A percentile compares a stretch with the other conserved stretches of the same genome.
These are phyloP conservation scores for Lomographa bimaculata DNA, from an alignment of 2,888 invertebrate genomes.

Conservation along the genomic window DNA sequence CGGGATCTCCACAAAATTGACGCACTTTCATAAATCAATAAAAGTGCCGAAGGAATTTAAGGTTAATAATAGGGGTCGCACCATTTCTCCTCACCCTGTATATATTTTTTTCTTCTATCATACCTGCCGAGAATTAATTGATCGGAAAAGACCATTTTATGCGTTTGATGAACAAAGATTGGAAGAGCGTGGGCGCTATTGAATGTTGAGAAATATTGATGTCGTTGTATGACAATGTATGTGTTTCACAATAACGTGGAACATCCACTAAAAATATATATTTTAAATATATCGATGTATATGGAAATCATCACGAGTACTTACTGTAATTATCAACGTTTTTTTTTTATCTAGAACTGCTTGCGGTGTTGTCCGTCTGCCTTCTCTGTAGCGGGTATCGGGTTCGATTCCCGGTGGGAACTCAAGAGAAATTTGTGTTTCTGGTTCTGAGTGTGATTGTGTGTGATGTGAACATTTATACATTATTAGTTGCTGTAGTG, in stretches of 20 bases:
- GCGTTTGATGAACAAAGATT: constrained; percentile 52
- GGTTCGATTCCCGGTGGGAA: no score
- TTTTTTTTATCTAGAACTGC: no score
- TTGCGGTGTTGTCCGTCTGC: no score
- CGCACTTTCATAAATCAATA: constrained; percentile 19
- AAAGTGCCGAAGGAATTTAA: constrained; percentile 8
- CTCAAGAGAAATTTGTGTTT: no score
- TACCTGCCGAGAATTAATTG: constrained; percentile 67
- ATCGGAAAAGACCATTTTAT: constrained; percentile 63
- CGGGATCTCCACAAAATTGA: constrained; percentile 10
- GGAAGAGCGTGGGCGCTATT: constrained; percentile 41
- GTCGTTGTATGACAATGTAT: constrained; percentile 17
- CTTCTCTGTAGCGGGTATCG: no score
- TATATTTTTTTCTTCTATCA: constrained; percentile 42
- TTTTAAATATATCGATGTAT: no score
- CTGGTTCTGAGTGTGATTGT: no score
- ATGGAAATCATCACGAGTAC: no score
- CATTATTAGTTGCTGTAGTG: no score
- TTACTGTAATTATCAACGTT: no score
- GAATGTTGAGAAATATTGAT: constrained; percentile 23
- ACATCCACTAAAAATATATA: no score
- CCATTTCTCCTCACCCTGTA: constrained; percentile 45
- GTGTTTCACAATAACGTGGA: constrained; percentile 7
- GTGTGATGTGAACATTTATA: no score
- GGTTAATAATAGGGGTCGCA: constrained; percentile 17